Evolutionary conservation across 2,797 vertebrate genomes (phyloP), one percentile per base, ranked within the genome.

Genomic region (Euthynnus affinis): DNA sequence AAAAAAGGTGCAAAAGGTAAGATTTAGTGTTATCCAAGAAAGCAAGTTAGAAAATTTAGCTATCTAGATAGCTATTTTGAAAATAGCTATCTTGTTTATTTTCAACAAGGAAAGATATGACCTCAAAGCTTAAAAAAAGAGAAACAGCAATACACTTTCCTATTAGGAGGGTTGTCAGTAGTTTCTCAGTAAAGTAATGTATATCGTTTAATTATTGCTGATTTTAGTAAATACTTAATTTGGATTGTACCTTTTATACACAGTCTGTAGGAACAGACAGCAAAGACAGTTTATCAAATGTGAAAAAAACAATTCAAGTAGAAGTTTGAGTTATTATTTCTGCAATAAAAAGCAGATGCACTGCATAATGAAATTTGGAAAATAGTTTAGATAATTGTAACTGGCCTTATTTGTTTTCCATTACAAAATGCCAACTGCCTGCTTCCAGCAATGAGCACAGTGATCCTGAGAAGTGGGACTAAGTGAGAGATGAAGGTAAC

Each of bases 311-410:
- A 44, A 12, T 15, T 58, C 15, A 63, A 23, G 71, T 40, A 63
- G 62, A 64, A 49, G 6, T 14, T 29, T 32, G 4, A 68, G 9
- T 61, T n/a, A 13, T 74, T 63, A 74, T 65, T 9, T 42, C 78
- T 56, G 53, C 17, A 42, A 73, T 76, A 57, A 73, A 76, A 62
- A 9, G 7, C 62, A 75, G 72, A n/a, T 73, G 59, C 49, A 14
- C 53, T 2, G 12, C 14, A 51, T 53, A 22, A 65, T 71, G 42
- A 49, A 51, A 20, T n/a, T 20, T 66, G 60, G 58, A 67, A 42
- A 52, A 44, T 15, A 27, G 3, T 40, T 2, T 2, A 56, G 46
- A 49, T 20, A 49, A 49, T 49, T 49, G 46, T 49, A 68, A 48
- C 34, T 48, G 15, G 22, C 9, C 10, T 18, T 49, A n/a, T 59